phyloP scores from a whole-genome alignment of 1,140 invertebrate species.

The Cyclargus thomasi region DNA sequence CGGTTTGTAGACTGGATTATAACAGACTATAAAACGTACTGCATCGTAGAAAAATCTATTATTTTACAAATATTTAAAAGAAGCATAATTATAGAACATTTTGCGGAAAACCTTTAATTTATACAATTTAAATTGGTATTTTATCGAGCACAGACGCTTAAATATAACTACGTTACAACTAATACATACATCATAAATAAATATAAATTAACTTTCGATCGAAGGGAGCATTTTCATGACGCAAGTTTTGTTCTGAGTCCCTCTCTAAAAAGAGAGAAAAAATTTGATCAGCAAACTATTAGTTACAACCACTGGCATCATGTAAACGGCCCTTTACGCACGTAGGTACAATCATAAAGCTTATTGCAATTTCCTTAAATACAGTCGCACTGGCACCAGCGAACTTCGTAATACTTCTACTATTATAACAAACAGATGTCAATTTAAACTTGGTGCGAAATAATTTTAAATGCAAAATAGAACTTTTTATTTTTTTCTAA shows the following conservation, averaged over 20 bases:
- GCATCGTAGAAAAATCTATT: slow-evolving; percentile 46
- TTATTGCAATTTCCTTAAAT: slow-evolving; percentile 32
- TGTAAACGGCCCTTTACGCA: slow-evolving; percentile 45
- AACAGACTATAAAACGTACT: slow-evolving; percentile 26
- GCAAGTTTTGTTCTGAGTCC: background rate
- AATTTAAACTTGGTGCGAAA: background rate
- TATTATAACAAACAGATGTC: slow-evolving; percentile 19
- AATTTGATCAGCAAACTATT: slow-evolving; percentile 22
- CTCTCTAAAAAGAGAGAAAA: background rate
- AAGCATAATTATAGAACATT: slow-evolving; percentile 36
- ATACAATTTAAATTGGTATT: slow-evolving; percentile 16
- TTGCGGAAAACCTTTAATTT: slow-evolving; percentile 17
- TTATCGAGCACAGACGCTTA: background rate
- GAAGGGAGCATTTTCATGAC: background rate
- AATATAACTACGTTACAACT: slow-evolving; percentile 3
- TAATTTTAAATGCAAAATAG: background rate
- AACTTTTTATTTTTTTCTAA: background rate
- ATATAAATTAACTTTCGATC: slow-evolving; percentile 10
- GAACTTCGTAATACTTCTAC: slow-evolving; percentile 19
- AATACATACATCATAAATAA: slow-evolving; percentile 15
- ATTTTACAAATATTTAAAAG: slow-evolving; percentile 34
- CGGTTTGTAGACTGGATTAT: slow-evolving; percentile 47
- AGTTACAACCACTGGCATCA: slow-evolving; percentile 47
- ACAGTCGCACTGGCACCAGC: slow-evolving; percentile 26
- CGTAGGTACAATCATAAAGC: slow-evolving; percentile 61